Evolutionary conservation across 2,113 vertebrate species (phyloP).

Genomic region (Alosa alosa): DNA sequence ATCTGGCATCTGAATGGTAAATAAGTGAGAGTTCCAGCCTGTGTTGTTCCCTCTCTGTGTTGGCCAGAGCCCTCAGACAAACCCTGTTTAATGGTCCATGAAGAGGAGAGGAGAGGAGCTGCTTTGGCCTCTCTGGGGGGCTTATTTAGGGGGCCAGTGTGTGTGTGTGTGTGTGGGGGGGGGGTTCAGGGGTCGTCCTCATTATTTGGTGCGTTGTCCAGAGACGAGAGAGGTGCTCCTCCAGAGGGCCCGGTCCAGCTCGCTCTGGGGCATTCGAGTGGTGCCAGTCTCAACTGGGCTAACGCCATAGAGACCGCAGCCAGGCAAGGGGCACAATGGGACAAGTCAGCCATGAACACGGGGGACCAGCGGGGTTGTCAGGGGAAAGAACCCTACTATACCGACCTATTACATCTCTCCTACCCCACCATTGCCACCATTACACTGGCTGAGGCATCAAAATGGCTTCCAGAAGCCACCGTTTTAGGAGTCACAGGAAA

Average conservation of each 20-base stretch:
- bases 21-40: not conserved
- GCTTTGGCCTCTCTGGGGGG: not conserved
- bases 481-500: too few species aligned
- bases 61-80: not conserved
- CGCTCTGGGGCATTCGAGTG: not conserved
- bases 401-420: too few species aligned
- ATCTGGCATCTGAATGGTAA: not conserved
- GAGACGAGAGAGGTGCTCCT: not conserved
- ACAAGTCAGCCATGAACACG: not conserved
- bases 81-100: not conserved
- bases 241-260: not conserved
- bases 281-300: not conserved
- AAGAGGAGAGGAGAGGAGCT: not conserved
- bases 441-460: not conserved
- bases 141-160: not conserved
- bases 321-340: not conserved
- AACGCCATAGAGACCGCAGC: not conserved
- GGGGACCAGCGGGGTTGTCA: not conserved
- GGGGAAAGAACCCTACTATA: not conserved
- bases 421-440: not conserved
- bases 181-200: not conserved
- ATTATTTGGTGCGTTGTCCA: not conserved
- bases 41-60: not conserved
- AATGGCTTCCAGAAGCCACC: not conserved
- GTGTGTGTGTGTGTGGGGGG: not conserved